Percentiles rank a stretch among this genome's conserved stretches.
phyloP scores from a whole-genome alignment of 2,888 invertebrate species.

The Erannis defoliaria region DNA sequence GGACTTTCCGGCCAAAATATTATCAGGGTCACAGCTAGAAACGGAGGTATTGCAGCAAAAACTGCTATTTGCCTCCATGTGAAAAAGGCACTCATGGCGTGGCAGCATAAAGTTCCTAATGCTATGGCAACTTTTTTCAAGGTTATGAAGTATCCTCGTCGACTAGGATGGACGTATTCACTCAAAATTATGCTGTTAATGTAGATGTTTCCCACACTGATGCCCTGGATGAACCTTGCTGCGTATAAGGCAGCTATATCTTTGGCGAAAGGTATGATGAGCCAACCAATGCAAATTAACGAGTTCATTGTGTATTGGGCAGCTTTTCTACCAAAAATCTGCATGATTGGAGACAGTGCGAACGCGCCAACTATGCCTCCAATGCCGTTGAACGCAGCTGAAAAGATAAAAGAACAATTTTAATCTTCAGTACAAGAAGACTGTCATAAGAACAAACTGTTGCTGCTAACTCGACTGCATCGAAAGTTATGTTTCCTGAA shows the following conservation, averaged over 20 bases:
- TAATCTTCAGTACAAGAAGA: background rate
- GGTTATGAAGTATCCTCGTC: conserved; percentile 59
- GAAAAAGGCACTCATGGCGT: conserved; percentile 50
- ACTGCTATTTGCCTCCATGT: conserved; percentile 58
- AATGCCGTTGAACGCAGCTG: conserved; percentile 58
- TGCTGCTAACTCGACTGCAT: no score
- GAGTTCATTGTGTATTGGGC: conserved; percentile 44
- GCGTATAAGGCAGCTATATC: conserved; percentile 48
- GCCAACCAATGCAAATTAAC: conserved; percentile 51
- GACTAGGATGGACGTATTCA: conserved; percentile 56
- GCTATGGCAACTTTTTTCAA: conserved; percentile 51
- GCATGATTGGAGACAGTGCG: conserved; percentile 54
- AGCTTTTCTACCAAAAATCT: conserved; percentile 55
- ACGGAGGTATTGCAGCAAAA: conserved; percentile 42
- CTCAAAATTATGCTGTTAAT: conserved; percentile 51
- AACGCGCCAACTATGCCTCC: conserved; percentile 55
- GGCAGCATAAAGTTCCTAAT: conserved; percentile 55
- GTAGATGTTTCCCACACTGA: conserved; percentile 53
- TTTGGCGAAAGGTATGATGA: conserved; percentile 51
- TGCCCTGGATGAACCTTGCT: conserved; percentile 57
- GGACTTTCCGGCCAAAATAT: conserved; percentile 63
- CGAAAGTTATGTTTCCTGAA: no score
- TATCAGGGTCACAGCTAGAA: conserved; percentile 46
- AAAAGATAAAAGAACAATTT: conserved; percentile 13
- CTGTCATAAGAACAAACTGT: background rate